Conservation (phyloP, 2,113 vertebrate species). For the Etia nguti region DNA sequence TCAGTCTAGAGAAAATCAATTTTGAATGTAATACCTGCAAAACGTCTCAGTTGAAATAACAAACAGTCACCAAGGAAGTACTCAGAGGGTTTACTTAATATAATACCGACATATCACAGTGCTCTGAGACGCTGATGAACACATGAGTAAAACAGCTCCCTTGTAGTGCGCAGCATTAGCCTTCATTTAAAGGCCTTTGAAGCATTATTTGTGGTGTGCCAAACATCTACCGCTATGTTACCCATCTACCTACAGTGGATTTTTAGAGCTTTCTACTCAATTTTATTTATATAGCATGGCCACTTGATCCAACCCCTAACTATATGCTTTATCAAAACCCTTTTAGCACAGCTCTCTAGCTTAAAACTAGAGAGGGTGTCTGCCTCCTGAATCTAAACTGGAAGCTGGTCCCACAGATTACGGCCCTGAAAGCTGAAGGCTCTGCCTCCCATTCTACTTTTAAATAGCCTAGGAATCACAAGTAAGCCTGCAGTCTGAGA, state of each 20-base stretch:
- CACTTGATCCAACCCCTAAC: not conserved
- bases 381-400: not conserved
- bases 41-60: not conserved
- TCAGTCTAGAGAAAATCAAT: conserved; percentile 27
- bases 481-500: not conserved
- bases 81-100: not conserved
- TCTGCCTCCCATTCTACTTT: not conserved
- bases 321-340: not conserved
- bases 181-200: not conserved
- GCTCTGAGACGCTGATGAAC: not conserved
- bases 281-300: not conserved
- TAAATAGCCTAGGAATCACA: not conserved
- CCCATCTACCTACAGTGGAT: not conserved
- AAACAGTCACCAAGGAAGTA: not conserved
- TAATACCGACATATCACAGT: not conserved
- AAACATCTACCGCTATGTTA: not conserved
- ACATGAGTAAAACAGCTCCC: not conserved
- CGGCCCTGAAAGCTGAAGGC: not conserved
- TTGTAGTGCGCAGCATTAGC: not conserved
- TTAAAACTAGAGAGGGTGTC: not conserved
- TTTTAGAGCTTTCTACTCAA: not conserved
- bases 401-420: not conserved
- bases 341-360: not conserved
- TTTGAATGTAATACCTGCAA: not conserved
- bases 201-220: not conserved